Conservation (phyloP, 2,797 vertebrate genomes). For the Protonibea diacanthus region DNA sequence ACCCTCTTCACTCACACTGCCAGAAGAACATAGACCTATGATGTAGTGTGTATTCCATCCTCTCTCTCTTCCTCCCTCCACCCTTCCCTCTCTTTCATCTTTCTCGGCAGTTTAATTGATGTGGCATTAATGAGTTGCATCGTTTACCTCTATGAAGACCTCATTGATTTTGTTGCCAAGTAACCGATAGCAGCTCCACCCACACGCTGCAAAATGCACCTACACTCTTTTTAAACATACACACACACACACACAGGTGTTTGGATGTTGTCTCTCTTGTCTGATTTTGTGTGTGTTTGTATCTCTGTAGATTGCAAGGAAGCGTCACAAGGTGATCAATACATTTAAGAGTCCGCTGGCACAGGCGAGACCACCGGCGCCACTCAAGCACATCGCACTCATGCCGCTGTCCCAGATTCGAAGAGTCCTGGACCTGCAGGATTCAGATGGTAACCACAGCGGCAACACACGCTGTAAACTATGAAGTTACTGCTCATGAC, state of each 20-base stretch:
- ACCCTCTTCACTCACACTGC: slow-evolving; percentile 12
- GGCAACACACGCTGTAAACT: neutral
- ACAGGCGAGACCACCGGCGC: slow-evolving; percentile 91
- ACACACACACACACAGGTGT: neutral
- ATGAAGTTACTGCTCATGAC: neutral
- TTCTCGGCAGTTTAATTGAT: slow-evolving; percentile 63
- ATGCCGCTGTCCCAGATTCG: slow-evolving; percentile 99
- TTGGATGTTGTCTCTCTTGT: neutral
- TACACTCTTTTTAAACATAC: slow-evolving; percentile 19
- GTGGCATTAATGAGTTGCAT: slow-evolving; percentile 73
- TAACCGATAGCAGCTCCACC: slow-evolving; percentile 46
- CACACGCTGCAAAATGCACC: slow-evolving; percentile 32
- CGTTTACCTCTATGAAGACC: slow-evolving; percentile 66
- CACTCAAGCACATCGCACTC: slow-evolving; percentile 94
- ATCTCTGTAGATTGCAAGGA: slow-evolving; percentile 92
- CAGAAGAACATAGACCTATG: slow-evolving; percentile 36
- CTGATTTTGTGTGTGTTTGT: slow-evolving; percentile 37
- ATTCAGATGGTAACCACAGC: slow-evolving; percentile 91
- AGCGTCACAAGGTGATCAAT: slow-evolving; percentile 96
- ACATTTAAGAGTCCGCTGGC: slow-evolving; percentile 95
- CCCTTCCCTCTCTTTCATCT: slow-evolving; percentile 7
- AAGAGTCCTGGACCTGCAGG: slow-evolving; percentile 95
- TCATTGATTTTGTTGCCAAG: slow-evolving; percentile 72
- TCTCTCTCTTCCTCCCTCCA: neutral
- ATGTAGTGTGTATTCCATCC: slow-evolving; percentile 36